Evolutionary conservation across 2,888 invertebrate genomes (phyloP), one percentile per base, ranked within the genome.

Genomic region (Drosophila monieri): DNA sequence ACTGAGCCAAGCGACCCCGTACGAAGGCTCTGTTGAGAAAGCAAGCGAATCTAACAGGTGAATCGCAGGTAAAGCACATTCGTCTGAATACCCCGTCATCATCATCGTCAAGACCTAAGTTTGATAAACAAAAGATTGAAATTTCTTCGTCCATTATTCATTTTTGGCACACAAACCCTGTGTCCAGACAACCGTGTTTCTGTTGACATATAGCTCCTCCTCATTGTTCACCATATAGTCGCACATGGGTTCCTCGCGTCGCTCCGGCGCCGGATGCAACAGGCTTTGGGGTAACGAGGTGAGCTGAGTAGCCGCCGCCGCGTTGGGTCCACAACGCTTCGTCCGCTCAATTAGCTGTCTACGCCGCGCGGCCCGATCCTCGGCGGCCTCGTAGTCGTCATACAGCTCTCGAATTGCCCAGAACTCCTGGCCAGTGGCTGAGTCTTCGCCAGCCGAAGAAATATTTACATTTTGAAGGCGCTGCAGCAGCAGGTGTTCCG

Each of bases 31-130:
- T 83, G 56, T 92, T 94, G 73, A 95, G 95, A 92, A 96, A 97
- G 2, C 95, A 92, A 0, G 96, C 96, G 89, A 97, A 96, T 87
- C 95, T 94, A 37, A 98, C 95, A 0, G 95, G 94, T n/a, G 94
- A 94, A 61, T 97, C 95, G 83, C 96, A 94, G 5, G 97, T 97
- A 89, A 96, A 98, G 56, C 96, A 95, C 61, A 88, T 87, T 55
- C 89, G 87, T n/a, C 88, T 88, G 14, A 54, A 70, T 2, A 69
- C 71, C 3, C 69, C 69, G 9, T 51, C 35, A 81, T 73, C 69
- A 10, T 30, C 39, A 30, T 69, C 67, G 3, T 53, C 64, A 10
- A 46, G 25, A 9, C 59, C 43, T 43, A 6, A 8, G 6, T 15
- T 39, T 8, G 8, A 35, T 35, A 15, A 41, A 18, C 3, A 18